phyloP scores from a whole-genome alignment of 2,888 invertebrate genomes.

The Rapana venosa region DNA sequence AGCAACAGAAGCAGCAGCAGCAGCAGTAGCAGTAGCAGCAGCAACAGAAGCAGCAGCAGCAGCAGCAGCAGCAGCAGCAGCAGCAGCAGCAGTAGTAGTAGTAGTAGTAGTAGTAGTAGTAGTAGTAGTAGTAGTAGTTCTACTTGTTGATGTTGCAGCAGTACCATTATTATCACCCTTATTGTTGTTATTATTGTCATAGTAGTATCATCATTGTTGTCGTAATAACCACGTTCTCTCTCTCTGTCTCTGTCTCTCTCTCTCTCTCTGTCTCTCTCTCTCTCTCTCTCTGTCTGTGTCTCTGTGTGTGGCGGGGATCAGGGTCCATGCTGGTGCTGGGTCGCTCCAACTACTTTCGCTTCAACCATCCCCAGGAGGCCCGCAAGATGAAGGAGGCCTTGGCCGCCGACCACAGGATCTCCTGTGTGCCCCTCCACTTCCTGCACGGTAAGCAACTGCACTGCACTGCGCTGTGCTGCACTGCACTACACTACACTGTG shows the following conservation, averaged over 20 bases:
- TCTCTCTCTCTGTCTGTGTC: background rate
- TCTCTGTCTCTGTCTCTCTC: background rate
- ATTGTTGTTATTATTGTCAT: too few relatives aligned
- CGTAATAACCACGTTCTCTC: background rate
- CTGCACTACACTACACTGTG: background rate
- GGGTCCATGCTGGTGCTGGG: slow-evolving; percentile 95
- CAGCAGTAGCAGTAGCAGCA: too few relatives aligned
- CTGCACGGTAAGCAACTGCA: slow-evolving; percentile 61
- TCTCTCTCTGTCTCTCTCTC: too few relatives aligned
- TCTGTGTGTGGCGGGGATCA: slow-evolving; percentile 74
- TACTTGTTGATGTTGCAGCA: too few relatives aligned
- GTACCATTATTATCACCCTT: too few relatives aligned
- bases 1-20: too few relatives aligned
- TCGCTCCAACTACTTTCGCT: slow-evolving; percentile 92
- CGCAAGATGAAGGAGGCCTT: slow-evolving; percentile 90
- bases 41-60: too few relatives aligned
- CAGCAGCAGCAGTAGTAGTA: too few relatives aligned
- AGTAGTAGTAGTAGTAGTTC: too few relatives aligned
- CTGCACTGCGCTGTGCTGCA: background rate
- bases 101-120: too few relatives aligned
- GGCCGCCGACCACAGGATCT: slow-evolving; percentile 79
- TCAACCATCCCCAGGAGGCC: slow-evolving; percentile 94
- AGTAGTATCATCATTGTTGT: too few relatives aligned
- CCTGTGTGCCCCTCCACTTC: slow-evolving; percentile 65
- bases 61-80: too few relatives aligned